Evolutionary conservation across 2,888 invertebrate genomes (phyloP), one percentile per base, ranked within the genome.

Genomic region (Mesochorus sp.): DNA sequence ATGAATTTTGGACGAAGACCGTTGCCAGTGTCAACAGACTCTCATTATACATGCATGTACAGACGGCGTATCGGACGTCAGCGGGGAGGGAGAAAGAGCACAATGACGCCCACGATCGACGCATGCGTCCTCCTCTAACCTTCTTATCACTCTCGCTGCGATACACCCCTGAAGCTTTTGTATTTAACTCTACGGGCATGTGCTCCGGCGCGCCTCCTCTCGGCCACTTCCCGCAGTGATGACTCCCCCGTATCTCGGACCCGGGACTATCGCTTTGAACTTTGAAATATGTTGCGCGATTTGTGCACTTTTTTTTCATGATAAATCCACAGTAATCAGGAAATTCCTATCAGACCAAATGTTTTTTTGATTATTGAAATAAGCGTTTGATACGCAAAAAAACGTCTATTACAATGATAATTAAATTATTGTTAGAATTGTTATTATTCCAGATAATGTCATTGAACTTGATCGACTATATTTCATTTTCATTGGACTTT

Each of bases 81-180:
- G n/a, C 14, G 14, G 51, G 31, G 12, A n/a, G 31, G 14, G 3
- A 62, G 31, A 19, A 53, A 21, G 8, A 42, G 21, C 34, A 71
- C 55, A 37, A 70, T 70, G 62, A 71, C 72, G 59, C 59, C 70
- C 70, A 49, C 75, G 39, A 37, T 57, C 55, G 39, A 71, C 78
- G 79, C 79, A 81, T 81, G 81, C 80, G 80, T 57, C 61, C n/a
- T 39, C n/a, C n/a, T 39, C 34, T 26, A 31, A 39, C 39, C 61
- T 59, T 59, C 31, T 76, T 70, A 72, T 76, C 74, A 61, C 76
- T 67, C 57, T 55, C 34, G 34, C 55, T 47, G 39, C 51, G 53
- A 53, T 79, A 80, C 74, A 76, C 61, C 74, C 72, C 76, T 76
- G 76, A n/a, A 49, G 55, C 70, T 73, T 70, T 70, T 67, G 64